phyloP scores from a whole-genome alignment of 2,888 invertebrate species.

The Cephus sareptanus region DNA sequence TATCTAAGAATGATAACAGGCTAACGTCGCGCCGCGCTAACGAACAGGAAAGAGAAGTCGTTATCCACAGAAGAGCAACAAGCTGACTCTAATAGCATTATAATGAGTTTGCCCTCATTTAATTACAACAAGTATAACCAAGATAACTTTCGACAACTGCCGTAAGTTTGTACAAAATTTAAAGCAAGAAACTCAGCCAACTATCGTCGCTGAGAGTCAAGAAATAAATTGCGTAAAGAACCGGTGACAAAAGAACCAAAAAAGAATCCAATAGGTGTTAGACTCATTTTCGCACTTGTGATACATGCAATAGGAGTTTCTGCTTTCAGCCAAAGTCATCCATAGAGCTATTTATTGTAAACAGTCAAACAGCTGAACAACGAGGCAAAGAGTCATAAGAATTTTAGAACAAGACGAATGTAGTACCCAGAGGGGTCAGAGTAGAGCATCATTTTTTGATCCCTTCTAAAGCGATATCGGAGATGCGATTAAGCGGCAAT shows the following conservation, averaged over 20 bases:
- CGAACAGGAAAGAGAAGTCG: constrained; percentile 12
- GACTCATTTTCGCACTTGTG: neutral
- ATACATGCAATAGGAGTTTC: neutral
- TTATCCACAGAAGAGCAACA: constrained; percentile 19
- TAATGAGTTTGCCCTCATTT: constrained; percentile 21
- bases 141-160: neutral
- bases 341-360: too few relatives aligned
- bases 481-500: constrained; percentile 19
- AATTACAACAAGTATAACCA: constrained; percentile 3
- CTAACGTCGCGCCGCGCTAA: neutral
- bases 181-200: neutral
- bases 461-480: neutral
- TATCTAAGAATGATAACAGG: neutral
- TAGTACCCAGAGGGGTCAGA: neutral
- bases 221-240: neutral
- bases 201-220: neutral
- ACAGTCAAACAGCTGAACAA: neutral
- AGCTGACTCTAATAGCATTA: constrained; percentile 22
- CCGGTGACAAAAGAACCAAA: neutral
- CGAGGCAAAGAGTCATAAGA: neutral
- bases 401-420: neutral
- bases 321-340: neutral
- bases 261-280: neutral
- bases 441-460: neutral
- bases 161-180: neutral